Percentiles rank a stretch among this genome's conserved stretches.
Conservation (phyloP, 1,140 invertebrate species). For the Thaumatotibia leucotreta region DNA sequence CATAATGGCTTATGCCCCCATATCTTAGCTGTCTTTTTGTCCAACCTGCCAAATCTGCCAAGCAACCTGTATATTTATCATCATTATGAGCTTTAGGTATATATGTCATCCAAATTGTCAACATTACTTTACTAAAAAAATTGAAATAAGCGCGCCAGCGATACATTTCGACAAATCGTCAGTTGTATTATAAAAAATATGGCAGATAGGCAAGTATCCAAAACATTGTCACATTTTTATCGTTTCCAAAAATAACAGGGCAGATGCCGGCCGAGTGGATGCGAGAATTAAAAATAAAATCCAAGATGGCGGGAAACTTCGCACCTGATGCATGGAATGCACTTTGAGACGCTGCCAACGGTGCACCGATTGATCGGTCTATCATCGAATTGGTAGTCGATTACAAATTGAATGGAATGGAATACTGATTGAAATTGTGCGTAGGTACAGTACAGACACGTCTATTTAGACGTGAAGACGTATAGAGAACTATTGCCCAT, state of each 20-base stretch:
- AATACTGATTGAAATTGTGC: too few species aligned
- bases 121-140: background rate
- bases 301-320: background rate
- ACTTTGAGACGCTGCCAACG: conserved; percentile 4
- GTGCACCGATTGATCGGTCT: conserved; percentile 2
- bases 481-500: too few species aligned
- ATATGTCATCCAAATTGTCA: too few species aligned
- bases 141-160: background rate
- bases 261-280: background rate
- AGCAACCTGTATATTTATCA: too few species aligned
- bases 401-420: too few species aligned
- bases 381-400: too few species aligned
- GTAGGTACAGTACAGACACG: too few species aligned
- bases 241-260: background rate
- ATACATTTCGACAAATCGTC: conserved; percentile 9
- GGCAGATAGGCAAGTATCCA: conserved; percentile 11
- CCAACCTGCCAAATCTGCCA: too few species aligned
- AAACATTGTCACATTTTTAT: conserved; percentile 11
- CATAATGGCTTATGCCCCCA: too few species aligned
- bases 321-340: conserved; percentile 5
- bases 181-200: conserved; percentile 6
- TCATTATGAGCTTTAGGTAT: too few species aligned
- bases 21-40: too few species aligned
- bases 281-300: conserved; percentile 8
- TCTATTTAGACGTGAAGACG: too few species aligned